phyloP scores from a whole-genome alignment of 2,113 vertebrate species.

The Pholis gunnellus region DNA sequence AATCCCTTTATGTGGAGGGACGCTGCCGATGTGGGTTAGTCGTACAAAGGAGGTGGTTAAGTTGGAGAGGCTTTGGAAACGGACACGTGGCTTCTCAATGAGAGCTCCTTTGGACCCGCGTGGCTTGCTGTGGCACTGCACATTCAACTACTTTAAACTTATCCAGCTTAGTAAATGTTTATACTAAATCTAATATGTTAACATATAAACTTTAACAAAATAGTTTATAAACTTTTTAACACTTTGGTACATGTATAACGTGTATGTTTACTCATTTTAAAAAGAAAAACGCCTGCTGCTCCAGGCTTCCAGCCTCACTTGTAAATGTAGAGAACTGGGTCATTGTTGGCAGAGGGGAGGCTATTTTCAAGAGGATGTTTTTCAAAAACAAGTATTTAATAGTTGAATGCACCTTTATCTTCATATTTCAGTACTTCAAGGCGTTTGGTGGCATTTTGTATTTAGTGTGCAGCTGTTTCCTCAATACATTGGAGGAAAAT shows the following conservation, averaged over 20 bases:
- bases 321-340: conserved; percentile 12
- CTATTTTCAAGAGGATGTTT: conserved; percentile 9
- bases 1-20: conserved; percentile 99
- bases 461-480: conserved; percentile 7
- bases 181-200: conserved; percentile 39
- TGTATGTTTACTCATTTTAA: conserved; percentile 47
- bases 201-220: conserved; percentile 32
- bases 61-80: conserved; percentile 99
- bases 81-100: conserved; percentile 99
- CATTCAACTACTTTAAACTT: conserved; percentile 87
- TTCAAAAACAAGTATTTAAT: conserved; percentile 8
- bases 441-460: not conserved
- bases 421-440: not conserved
- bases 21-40: conserved; percentile 99
- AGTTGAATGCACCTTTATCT: conserved; percentile 5
- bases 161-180: conserved; percentile 55
- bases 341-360: conserved; percentile 9
- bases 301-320: conserved; percentile 24
- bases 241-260: conserved; percentile 21
- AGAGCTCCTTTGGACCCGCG: conserved; percentile 95
- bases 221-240: conserved; percentile 49
- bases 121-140: conserved; percentile 93
- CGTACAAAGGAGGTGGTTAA: conserved; percentile 99
- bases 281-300: conserved; percentile 32
- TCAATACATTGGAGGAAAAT: not conserved